These are phyloP conservation scores for Magallana gigas DNA, from an alignment of 1,140 invertebrate species.

Conservation along the genomic window DNA sequence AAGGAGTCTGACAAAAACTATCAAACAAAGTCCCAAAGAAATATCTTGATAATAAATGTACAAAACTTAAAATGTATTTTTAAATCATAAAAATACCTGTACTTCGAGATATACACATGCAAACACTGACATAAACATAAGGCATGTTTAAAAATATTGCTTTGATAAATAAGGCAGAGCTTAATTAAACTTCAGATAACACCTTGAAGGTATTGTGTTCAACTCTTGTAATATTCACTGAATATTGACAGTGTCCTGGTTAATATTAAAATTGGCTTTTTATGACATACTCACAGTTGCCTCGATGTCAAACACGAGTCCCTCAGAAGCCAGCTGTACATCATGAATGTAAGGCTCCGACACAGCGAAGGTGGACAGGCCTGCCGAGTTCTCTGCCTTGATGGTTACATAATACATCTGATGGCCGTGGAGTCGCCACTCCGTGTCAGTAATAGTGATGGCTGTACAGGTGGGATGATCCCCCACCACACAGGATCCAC, in stretches of 20 bases:
- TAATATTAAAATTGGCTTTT: too few relatives aligned
- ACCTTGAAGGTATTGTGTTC: too few relatives aligned
- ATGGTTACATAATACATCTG: slow-evolving; percentile 55
- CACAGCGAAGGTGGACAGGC: slow-evolving; percentile 36
- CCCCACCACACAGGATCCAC: slow-evolving; percentile 46
- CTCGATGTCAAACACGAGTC: slow-evolving; percentile 53
- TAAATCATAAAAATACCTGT: too few relatives aligned
- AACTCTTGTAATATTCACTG: too few relatives aligned
- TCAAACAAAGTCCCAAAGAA: neutral
- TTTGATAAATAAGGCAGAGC: too few relatives aligned
- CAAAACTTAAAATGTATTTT: too few relatives aligned
- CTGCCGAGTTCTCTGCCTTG: slow-evolving; percentile 52
- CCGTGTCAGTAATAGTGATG: slow-evolving; percentile 12
- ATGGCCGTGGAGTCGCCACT: slow-evolving; percentile 53
- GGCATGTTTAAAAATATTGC: too few relatives aligned
- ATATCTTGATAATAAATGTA: neutral
- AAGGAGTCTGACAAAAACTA: too few relatives aligned
- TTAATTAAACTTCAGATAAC: too few relatives aligned
- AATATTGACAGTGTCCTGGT: too few relatives aligned
- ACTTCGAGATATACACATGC: too few relatives aligned
- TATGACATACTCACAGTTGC: neutral
- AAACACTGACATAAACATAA: too few relatives aligned
- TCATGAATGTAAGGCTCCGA: slow-evolving; percentile 55
- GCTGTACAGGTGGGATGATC: slow-evolving; percentile 55
- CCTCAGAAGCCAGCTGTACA: slow-evolving; percentile 47